phyloP scores from a whole-genome alignment of 2,888 invertebrate species.

The Zelleria hepariella region DNA sequence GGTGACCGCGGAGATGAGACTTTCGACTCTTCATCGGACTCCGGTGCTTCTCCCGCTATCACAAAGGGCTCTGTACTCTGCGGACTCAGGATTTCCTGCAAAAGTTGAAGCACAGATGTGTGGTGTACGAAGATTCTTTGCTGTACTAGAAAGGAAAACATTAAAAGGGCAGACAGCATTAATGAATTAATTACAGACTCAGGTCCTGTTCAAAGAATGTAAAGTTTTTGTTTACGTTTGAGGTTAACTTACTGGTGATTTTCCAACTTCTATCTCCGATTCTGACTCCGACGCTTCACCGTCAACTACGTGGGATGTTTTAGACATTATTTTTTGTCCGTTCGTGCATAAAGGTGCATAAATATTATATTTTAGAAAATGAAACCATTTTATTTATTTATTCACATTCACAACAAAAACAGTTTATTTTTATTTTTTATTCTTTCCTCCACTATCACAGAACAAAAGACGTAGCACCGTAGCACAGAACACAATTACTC shows the following conservation, averaged over 20 bases:
- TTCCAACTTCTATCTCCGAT: conserved; percentile 53
- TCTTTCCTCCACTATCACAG: too few species aligned
- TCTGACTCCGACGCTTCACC: conserved; percentile 63
- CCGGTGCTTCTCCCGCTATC: conserved; percentile 53
- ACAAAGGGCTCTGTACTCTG: conserved; percentile 35
- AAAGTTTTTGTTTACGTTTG: not conserved
- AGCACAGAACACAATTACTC: too few species aligned
- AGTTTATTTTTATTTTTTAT: too few species aligned
- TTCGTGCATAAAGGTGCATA: too few species aligned
- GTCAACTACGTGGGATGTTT: conserved; percentile 48
- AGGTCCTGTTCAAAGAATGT: not conserved
- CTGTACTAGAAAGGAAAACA: too few species aligned
- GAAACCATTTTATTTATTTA: too few species aligned
- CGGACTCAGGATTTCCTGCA: conserved; percentile 24
- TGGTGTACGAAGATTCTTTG: too few species aligned
- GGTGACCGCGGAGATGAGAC: conserved; percentile 14
- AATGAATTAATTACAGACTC: not conserved
- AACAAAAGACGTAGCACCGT: too few species aligned
- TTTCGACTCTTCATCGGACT: conserved; percentile 54
- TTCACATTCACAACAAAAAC: too few species aligned
- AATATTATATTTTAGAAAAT: too few species aligned
- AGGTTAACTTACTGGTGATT: conserved; percentile 36
- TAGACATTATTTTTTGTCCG: conserved; percentile 36
- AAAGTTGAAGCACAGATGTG: too few species aligned
- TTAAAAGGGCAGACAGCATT: too few species aligned